Evolutionary conservation across 2,113 vertebrate species (phyloP).

Genomic region (Myotis yumanensis): DNA sequence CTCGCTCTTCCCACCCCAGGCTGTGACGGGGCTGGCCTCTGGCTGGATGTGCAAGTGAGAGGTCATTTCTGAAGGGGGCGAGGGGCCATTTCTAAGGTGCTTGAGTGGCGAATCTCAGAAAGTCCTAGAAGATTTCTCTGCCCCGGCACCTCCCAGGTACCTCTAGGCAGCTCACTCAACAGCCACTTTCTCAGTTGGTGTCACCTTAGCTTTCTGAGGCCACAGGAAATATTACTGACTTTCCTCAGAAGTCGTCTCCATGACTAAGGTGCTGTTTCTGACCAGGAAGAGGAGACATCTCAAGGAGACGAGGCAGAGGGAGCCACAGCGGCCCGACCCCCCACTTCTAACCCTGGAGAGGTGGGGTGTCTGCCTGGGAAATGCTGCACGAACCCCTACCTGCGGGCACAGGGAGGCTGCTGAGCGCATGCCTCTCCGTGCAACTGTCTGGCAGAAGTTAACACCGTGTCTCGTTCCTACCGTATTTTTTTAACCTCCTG

Average conservation of each 20-base stretch:
- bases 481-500: not conserved
- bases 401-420: not conserved
- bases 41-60: not conserved
- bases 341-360: not conserved
- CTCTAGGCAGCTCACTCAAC: not conserved
- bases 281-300: not conserved
- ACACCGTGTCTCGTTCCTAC: not conserved
- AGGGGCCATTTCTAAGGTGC: not conserved
- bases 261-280: not conserved
- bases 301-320: not conserved
- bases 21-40: not conserved
- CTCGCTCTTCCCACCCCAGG: not conserved
- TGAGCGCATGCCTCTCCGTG: not conserved
- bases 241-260: not conserved
- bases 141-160: not conserved
- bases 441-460: not conserved
- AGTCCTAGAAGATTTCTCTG: not conserved
- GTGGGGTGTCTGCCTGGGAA: not conserved
- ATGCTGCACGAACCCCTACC: not conserved
- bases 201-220: not conserved
- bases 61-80: not conserved
- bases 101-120: not conserved
- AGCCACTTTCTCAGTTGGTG: not conserved
- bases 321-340: not conserved
- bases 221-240: not conserved